Evolutionary conservation across 2,113 vertebrate species (phyloP).

Genomic region (Microcebus ravelobensis): DNA sequence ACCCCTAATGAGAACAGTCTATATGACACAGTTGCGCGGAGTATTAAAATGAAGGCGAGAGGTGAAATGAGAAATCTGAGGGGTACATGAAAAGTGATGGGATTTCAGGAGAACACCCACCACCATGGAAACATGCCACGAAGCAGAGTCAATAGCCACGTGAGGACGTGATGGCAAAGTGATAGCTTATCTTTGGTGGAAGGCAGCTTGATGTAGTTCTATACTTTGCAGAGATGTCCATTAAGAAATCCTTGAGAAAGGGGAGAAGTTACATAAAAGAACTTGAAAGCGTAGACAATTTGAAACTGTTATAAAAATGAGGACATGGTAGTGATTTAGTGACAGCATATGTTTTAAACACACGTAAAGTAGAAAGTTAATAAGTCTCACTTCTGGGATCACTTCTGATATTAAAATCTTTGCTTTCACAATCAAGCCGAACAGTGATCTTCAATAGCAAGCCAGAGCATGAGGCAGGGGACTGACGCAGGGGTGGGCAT

Average conservation of each 20-base stretch:
- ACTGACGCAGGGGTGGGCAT: accelerated
- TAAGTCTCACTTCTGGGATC: background rate
- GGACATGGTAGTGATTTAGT: background rate
- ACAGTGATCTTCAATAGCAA: too few species aligned
- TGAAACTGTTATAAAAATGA: background rate
- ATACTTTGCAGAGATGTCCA: background rate
- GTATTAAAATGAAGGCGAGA: background rate
- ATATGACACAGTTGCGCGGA: background rate
- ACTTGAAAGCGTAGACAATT: background rate
- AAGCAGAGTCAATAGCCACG: accelerated
- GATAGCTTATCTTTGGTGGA: background rate
- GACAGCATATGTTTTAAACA: background rate
- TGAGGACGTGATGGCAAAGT: background rate
- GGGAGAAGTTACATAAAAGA: background rate
- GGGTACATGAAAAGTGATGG: background rate
- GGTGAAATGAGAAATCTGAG: background rate
- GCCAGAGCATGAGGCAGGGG: accelerated
- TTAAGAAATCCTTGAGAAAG: background rate
- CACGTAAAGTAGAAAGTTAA: background rate
- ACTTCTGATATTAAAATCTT: background rate
- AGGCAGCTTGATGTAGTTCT: background rate
- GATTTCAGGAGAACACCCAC: background rate
- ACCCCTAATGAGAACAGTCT: background rate
- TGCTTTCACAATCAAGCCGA: background rate
- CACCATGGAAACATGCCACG: background rate